These are phyloP conservation scores for Vollenhovia emeryi DNA, from an alignment of 1,140 invertebrate species.

Conservation along the genomic window DNA sequence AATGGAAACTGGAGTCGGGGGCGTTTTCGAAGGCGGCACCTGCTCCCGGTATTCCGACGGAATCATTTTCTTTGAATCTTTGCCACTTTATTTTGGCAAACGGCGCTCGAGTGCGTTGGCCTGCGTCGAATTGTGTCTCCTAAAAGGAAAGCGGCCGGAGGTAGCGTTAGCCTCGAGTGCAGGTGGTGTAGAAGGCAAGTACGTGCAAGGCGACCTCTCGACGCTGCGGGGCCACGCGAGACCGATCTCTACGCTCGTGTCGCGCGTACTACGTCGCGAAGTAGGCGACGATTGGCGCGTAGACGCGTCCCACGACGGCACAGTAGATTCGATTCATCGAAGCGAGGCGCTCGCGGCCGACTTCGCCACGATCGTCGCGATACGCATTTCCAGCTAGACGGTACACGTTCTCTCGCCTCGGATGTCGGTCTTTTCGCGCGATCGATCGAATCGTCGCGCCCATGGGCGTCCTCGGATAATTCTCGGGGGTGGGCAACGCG, in stretches of 20 bases:
- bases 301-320: background rate
- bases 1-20: too few relatives aligned
- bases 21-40: too few relatives aligned
- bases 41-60: too few relatives aligned
- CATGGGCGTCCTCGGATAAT: slow-evolving; percentile 56
- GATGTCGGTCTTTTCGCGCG: slow-evolving; percentile 23
- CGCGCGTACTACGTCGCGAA: background rate
- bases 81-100: too few relatives aligned
- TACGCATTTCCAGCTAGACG: background rate
- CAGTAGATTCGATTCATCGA: background rate
- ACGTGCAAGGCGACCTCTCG: background rate
- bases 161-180: background rate
- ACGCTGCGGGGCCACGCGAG: background rate
- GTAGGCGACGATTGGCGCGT: background rate
- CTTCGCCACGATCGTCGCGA: background rate
- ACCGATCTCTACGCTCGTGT: background rate
- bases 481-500: slow-evolving; percentile 36
- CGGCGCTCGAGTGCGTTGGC: too few relatives aligned
- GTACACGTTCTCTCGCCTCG: background rate
- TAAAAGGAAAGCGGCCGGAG: too few relatives aligned
- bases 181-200: background rate
- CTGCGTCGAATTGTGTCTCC: too few relatives aligned
- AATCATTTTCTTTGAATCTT: too few relatives aligned
- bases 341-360: background rate
- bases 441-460: slow-evolving; percentile 68